A percentile compares a stretch with the other conserved stretches of the same genome.
Evolutionary conservation across 2,888 invertebrate genomes (phyloP).

Genomic region (Campoplex nolae): DNA sequence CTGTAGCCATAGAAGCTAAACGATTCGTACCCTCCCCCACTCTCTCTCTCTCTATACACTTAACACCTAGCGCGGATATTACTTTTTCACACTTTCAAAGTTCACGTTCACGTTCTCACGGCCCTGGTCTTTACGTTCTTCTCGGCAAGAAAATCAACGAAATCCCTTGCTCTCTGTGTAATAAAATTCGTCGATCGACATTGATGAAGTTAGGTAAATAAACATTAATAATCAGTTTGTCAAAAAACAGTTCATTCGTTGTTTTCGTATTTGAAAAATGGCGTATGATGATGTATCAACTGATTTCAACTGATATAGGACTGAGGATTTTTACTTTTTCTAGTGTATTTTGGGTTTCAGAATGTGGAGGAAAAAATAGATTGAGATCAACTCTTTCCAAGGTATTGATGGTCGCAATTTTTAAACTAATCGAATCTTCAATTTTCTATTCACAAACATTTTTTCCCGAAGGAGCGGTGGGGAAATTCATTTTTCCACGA

Average conservation of each 20-base stretch:
- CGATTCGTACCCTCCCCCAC: slow-evolving; percentile 10
- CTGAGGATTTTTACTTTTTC: too few relatives aligned
- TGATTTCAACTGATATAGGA: too few relatives aligned
- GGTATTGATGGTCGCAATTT: too few relatives aligned
- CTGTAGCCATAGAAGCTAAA: slow-evolving; percentile 27
- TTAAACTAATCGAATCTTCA: not conserved
- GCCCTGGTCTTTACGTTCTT: slow-evolving; percentile 6
- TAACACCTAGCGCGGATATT: slow-evolving; percentile 51
- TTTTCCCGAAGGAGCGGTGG: not conserved
- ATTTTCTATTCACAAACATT: not conserved
- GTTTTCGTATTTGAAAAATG: too few relatives aligned
- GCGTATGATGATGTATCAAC: too few relatives aligned
- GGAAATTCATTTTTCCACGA: not conserved
- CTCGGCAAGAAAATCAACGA: slow-evolving; percentile 26
- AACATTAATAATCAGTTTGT: not conserved
- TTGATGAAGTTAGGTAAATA: slow-evolving; percentile 47
- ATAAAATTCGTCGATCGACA: slow-evolving; percentile 51
- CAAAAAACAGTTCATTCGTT: not conserved
- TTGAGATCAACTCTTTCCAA: too few relatives aligned
- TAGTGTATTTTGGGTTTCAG: too few relatives aligned
- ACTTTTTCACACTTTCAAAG: slow-evolving; percentile 36
- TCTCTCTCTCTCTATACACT: slow-evolving; percentile 14
- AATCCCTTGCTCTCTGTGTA: not conserved
- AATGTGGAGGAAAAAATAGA: too few relatives aligned
- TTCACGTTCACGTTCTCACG: slow-evolving; percentile 14